phyloP scores from a whole-genome alignment of 2,113 vertebrate species.

The Ptilonorhynchus violaceus region DNA sequence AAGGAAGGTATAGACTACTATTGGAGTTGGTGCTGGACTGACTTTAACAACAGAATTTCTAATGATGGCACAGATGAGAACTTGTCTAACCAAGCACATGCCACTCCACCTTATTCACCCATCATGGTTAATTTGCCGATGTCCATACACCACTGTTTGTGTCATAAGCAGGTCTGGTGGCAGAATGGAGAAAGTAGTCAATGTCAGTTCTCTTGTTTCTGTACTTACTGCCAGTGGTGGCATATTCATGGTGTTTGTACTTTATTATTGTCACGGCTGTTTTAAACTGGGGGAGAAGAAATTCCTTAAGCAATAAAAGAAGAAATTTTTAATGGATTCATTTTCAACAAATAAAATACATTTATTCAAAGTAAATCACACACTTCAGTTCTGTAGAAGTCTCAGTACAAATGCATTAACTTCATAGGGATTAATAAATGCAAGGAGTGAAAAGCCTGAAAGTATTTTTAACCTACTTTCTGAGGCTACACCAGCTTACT shows the following conservation, averaged over 20 bases:
- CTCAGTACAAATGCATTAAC: neutral
- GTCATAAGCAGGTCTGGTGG: neutral
- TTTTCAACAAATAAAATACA: neutral
- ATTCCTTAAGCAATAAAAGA: neutral
- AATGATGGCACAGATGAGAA: neutral
- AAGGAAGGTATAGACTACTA: neutral
- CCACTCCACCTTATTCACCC: neutral
- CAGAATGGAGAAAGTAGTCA: neutral
- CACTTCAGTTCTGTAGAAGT: neutral
- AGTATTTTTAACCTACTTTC: neutral
- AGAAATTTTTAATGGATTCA: neutral
- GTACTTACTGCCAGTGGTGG: neutral
- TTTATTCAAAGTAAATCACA: neutral
- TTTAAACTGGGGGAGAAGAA: neutral
- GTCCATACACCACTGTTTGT: neutral
- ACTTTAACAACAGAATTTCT: neutral
- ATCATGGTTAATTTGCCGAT: neutral
- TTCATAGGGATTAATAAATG: neutral
- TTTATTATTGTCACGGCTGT: neutral
- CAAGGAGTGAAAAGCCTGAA: neutral
- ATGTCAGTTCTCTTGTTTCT: neutral
- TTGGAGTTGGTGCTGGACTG: neutral
- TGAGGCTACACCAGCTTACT: neutral
- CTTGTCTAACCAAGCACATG: neutral
- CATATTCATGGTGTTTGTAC: neutral